Evolutionary conservation across 2,113 vertebrate genomes (phyloP).

Genomic region (Paradisaea rubra): DNA sequence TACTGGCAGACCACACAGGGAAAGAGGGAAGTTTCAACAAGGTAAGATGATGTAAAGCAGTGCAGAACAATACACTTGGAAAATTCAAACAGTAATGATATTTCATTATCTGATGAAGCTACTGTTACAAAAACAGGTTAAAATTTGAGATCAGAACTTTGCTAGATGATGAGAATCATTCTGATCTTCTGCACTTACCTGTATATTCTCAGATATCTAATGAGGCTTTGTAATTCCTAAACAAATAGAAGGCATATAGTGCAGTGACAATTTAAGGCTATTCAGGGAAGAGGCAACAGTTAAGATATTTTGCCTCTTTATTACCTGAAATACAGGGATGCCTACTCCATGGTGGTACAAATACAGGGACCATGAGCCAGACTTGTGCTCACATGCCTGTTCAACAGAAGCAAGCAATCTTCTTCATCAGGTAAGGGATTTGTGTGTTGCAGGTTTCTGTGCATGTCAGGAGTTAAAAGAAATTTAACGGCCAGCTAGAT

Average conservation of each 20-base stretch:
- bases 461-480: not conserved
- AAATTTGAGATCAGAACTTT: conserved; percentile 56
- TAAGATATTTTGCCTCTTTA: not conserved
- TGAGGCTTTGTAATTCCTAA: conserved; percentile 32
- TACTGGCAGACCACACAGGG: conserved; percentile 19
- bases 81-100: conserved; percentile 9
- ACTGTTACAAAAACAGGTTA: conserved; percentile 1
- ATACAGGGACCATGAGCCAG: not conserved
- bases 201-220: conserved; percentile 41
- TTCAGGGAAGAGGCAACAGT: not conserved
- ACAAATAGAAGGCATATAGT: conserved; percentile 16
- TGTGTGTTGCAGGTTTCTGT: not conserved
- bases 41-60: conserved; percentile 11
- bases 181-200: conserved; percentile 66
- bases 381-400: not conserved
- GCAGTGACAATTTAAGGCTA: not conserved
- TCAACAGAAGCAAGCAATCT: not conserved
- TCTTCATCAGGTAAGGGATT: not conserved
- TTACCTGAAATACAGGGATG: not conserved
- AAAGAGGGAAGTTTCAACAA: not conserved
- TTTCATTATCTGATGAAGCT: not conserved
- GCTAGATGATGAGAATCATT: conserved; percentile 25
- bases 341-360: not conserved
- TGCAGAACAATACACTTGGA: not conserved
- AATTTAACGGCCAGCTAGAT: not conserved